Conservation (phyloP, 2,113 vertebrate genomes). For the Alexandromys fortis region DNA sequence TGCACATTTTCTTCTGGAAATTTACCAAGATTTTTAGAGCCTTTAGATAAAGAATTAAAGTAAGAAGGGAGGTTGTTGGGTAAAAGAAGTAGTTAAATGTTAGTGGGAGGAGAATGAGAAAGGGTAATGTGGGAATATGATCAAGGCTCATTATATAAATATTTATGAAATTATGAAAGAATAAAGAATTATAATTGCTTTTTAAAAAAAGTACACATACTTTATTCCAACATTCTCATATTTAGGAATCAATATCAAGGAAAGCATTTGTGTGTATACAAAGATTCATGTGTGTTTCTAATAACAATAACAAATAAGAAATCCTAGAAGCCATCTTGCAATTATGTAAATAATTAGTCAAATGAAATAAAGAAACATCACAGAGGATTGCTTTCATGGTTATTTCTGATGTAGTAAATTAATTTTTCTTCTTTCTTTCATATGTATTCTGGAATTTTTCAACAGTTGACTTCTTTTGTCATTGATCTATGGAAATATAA, state of each 20-base stretch:
- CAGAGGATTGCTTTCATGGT: neutral
- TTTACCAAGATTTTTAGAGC: neutral
- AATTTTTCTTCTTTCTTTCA: neutral
- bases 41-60: neutral
- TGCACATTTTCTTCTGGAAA: constrained; percentile 5
- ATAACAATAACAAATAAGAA: neutral
- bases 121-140: no score
- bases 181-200: neutral
- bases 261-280: neutral
- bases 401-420: neutral
- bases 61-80: neutral
- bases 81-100: neutral
- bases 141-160: no score
- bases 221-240: neutral
- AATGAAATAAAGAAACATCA: neutral
- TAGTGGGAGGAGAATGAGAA: neutral
- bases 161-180: neutral
- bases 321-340: neutral
- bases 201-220: neutral
- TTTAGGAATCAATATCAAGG: constrained; percentile 10
- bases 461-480: neutral
- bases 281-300: neutral
- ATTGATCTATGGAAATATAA: neutral
- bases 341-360: neutral
- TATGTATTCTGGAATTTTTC: constrained; percentile 14